A percentile compares a stretch with the other conserved stretches of the same genome.
These are phyloP conservation scores for Caprella mutica DNA, from an alignment of 2,888 invertebrate genomes.

Conservation along the genomic window DNA sequence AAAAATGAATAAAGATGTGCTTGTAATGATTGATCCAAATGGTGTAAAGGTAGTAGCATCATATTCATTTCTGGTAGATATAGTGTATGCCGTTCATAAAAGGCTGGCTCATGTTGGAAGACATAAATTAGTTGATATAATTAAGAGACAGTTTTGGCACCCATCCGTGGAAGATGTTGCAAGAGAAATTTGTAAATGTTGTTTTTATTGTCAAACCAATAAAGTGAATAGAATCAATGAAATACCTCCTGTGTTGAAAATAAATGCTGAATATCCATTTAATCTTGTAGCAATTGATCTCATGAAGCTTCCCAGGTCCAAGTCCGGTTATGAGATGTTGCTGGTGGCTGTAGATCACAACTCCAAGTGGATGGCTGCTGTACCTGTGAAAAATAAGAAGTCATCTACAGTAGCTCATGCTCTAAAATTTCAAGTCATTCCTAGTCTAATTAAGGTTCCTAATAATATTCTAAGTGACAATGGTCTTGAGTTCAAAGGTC, in stretches of 20 bases:
- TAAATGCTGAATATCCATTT: background rate
- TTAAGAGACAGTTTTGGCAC: background rate
- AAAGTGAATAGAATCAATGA: background rate
- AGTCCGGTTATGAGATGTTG: background rate
- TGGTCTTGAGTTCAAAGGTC: constrained; percentile 4
- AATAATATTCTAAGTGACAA: constrained; percentile 1
- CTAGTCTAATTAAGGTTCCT: background rate
- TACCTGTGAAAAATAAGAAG: constrained; percentile 3
- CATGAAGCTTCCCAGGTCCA: background rate
- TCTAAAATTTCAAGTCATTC: background rate
- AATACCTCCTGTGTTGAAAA: constrained; percentile 2
- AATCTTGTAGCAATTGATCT: constrained; percentile 1
- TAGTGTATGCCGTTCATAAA: background rate
- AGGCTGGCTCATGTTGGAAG: constrained; percentile 4
- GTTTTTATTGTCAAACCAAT: background rate
- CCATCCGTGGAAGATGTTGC: background rate
- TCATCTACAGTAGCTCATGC: background rate
- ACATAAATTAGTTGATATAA: background rate
- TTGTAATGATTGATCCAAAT: too few relatives aligned
- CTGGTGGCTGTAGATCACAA: constrained; percentile 9
- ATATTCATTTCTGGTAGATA: background rate
- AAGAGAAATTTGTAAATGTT: background rate
- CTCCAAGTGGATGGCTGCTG: constrained; percentile 7
- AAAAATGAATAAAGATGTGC: too few relatives aligned
- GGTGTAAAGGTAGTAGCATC: too few relatives aligned